Percentiles rank a stretch among this genome's conserved stretches.
Evolutionary conservation across 2,113 vertebrate species (phyloP).

Genomic region (Dicaeum eximium): DNA sequence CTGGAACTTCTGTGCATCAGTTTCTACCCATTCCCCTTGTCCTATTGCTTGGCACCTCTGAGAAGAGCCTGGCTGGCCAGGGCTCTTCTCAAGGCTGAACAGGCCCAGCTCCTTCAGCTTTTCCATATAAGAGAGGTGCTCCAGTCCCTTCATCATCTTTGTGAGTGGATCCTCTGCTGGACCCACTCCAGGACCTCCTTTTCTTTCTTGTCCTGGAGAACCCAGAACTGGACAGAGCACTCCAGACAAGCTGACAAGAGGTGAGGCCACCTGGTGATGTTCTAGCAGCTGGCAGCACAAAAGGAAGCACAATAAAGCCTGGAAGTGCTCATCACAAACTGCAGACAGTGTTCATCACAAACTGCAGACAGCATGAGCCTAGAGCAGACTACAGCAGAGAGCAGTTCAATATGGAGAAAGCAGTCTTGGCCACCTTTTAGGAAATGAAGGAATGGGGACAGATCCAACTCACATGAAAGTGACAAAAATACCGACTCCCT

Average conservation of each 20-base stretch:
- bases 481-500: neutral
- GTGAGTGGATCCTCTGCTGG: too few species aligned
- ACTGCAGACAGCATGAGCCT: too few species aligned
- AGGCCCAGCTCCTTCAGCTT: neutral
- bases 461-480: neutral
- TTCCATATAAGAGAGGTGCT: neutral
- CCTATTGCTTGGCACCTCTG: neutral
- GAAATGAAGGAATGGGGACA: neutral
- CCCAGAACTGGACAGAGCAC: neutral
- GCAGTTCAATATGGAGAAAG: neutral
- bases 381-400: neutral
- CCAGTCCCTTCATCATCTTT: neutral
- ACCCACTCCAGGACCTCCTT: neutral
- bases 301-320: neutral
- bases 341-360: neutral
- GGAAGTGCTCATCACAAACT: neutral
- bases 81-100: neutral
- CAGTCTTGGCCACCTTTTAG: neutral
- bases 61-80: neutral
- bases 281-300: neutral
- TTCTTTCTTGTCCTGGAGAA: neutral
- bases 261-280: neutral
- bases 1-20: neutral
- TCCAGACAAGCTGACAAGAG: neutral
- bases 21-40: neutral